A percentile compares a stretch with the other conserved stretches of the same genome.
Conservation (phyloP, 2,113 vertebrate genomes). For the Proterorhinus semilunaris region DNA sequence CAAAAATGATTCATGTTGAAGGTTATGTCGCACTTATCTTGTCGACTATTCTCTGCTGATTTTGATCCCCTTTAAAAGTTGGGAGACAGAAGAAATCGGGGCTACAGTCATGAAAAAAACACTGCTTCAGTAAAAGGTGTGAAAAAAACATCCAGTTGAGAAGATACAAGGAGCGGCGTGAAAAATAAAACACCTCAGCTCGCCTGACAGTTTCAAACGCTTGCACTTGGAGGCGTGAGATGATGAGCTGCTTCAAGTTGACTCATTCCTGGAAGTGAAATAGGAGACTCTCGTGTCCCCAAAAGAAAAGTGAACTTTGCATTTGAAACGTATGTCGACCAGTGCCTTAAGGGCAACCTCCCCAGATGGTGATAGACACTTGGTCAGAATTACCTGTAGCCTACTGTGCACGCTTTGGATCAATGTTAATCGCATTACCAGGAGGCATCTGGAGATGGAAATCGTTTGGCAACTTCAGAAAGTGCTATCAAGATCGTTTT, state of each 20-base stretch:
- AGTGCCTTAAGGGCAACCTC: too few species aligned
- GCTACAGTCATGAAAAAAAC: slow-evolving; percentile 26
- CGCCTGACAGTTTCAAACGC: not conserved
- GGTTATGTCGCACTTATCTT: slow-evolving; percentile 11
- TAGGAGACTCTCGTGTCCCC: too few species aligned
- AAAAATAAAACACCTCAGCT: slow-evolving; percentile 1
- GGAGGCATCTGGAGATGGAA: not conserved
- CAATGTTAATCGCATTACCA: not conserved
- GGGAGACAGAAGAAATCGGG: slow-evolving; percentile 12
- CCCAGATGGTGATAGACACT: too few species aligned
- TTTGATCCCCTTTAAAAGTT: slow-evolving; percentile 17
- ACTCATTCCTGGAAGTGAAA: not conserved
- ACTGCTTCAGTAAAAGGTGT: slow-evolving; percentile 12
- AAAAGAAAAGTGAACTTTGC: too few species aligned
- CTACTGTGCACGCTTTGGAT: too few species aligned
- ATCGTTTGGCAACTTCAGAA: not conserved
- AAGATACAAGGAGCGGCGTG: not conserved
- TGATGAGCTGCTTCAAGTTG: not conserved
- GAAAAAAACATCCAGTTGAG: slow-evolving; percentile 8
- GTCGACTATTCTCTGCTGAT: slow-evolving; percentile 18
- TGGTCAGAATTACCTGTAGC: too few species aligned
- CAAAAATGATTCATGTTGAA: slow-evolving; percentile 28
- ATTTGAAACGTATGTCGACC: too few species aligned
- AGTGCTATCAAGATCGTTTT: not conserved
- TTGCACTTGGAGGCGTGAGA: not conserved